Evolutionary conservation across 1,140 invertebrate genomes (phyloP).

Genomic region (Lordiphosa stackelbergi): DNA sequence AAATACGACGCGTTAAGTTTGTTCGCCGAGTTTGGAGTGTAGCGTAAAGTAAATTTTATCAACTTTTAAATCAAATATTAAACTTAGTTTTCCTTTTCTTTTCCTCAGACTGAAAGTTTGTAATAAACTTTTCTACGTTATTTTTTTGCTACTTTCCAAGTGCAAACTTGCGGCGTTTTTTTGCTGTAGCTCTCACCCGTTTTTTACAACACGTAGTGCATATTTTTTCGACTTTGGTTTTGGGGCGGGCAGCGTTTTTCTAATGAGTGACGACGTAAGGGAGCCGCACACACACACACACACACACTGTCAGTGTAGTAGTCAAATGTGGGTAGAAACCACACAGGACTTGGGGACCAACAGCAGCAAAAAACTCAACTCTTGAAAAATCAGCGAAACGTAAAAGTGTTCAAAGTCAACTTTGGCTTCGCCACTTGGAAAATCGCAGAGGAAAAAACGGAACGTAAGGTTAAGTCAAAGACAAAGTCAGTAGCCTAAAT

Average conservation of each 20-base stretch:
- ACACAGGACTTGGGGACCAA: slow-evolving; percentile 14
- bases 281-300: slow-evolving; percentile 15
- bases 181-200: slow-evolving; percentile 1
- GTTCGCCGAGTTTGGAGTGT: slow-evolving; percentile 46
- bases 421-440: slow-evolving; percentile 53
- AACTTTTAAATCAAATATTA: slow-evolving; percentile 76
- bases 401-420: slow-evolving; percentile 76
- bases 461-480: slow-evolving; percentile 4
- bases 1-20: slow-evolving; percentile 55
- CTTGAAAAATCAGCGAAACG: slow-evolving; percentile 75
- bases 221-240: slow-evolving; percentile 56
- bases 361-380: slow-evolving; percentile 41
- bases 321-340: slow-evolving; percentile 60
- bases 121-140: slow-evolving; percentile 65
- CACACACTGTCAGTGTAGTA: slow-evolving; percentile 8
- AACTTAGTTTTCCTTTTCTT: slow-evolving; percentile 61
- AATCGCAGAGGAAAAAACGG: slow-evolving; percentile 2
- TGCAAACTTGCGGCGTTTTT: slow-evolving; percentile 48
- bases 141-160: slow-evolving; percentile 38
- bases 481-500: slow-evolving; percentile 2
- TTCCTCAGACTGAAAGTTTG: slow-evolving; percentile 56
- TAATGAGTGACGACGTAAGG: slow-evolving; percentile 63
- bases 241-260: slow-evolving; percentile 62
- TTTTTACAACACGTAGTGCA: slow-evolving; percentile 63
- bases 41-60: slow-evolving; percentile 72